These are phyloP conservation scores for Tetanocera ferruginea DNA, from an alignment of 2,888 invertebrate genomes.

Conservation along the genomic window DNA sequence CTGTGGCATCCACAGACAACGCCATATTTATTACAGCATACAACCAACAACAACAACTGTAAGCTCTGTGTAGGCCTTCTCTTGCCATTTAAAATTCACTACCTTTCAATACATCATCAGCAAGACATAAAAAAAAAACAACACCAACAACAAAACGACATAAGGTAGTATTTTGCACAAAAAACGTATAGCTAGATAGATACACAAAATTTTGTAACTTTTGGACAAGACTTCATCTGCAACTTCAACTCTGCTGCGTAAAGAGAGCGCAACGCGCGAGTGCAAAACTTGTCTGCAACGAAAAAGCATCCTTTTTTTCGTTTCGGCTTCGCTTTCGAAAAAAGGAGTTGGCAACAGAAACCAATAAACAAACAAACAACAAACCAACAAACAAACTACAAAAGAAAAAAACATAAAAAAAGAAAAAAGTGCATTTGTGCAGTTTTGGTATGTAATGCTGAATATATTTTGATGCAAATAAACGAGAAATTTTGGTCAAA, in stretches of 20 bases:
- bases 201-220: conserved; percentile 31
- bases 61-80: neutral
- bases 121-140: neutral
- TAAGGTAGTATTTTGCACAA: neutral
- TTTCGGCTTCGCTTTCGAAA: neutral
- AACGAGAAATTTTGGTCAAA: neutral
- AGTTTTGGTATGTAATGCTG: too few species aligned
- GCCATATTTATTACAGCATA: conserved; percentile 22
- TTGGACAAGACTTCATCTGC: conserved; percentile 20
- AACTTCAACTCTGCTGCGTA: conserved; percentile 3
- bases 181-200: conserved; percentile 30
- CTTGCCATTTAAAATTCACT: neutral
- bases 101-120: neutral
- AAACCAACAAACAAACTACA: neutral
- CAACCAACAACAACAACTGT: neutral
- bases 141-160: neutral
- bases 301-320: conserved; percentile 18
- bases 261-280: neutral
- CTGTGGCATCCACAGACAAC: conserved; percentile 17
- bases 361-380: neutral
- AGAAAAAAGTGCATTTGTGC: neutral
- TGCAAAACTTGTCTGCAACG: conserved; percentile 25
- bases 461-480: too few species aligned
- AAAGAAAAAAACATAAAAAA: neutral
- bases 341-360: neutral